A percentile compares a stretch with the other conserved stretches of the same genome.
Conservation (phyloP, 2,888 invertebrate genomes). For the Blomia tropicalis region DNA sequence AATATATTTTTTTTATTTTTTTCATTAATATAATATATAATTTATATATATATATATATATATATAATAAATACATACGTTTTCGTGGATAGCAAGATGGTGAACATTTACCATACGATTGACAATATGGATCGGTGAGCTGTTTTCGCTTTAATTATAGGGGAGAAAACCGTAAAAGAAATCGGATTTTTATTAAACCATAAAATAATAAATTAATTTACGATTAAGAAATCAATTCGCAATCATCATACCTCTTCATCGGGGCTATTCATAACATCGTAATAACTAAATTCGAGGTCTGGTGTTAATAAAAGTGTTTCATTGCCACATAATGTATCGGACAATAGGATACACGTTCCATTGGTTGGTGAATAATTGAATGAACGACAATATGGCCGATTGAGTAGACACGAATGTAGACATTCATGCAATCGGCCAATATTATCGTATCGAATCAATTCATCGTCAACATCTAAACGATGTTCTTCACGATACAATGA, state of each 20-base stretch:
- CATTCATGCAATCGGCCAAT: background rate
- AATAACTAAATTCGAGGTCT: background rate
- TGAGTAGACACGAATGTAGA: conserved; percentile 1
- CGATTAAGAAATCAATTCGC: no score
- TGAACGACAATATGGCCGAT: background rate
- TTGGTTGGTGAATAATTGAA: conserved; percentile 17
- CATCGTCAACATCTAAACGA: background rate
- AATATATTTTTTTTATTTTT: no score
- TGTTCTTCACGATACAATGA: conserved; percentile 10
- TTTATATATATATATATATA: no score
- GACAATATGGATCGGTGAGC: conserved; percentile 14
- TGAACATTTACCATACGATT: conserved; percentile 14
- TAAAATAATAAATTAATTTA: no score
- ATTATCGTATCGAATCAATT: background rate
- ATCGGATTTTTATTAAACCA: no score
- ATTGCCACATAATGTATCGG: conserved; percentile 14
- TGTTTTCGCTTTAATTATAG: conserved; percentile 8
- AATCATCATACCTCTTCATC: conserved; percentile 23
- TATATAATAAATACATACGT: conserved; percentile 15
- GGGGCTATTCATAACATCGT: conserved; percentile 19
- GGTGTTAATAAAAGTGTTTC: conserved; percentile 8
- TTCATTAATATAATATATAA: background rate
- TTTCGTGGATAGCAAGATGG: conserved; percentile 15
- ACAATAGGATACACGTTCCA: conserved; percentile 4
- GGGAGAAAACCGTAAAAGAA: no score